Conservation (phyloP, 2,888 invertebrate species). For the Drymonia ruficornis region DNA sequence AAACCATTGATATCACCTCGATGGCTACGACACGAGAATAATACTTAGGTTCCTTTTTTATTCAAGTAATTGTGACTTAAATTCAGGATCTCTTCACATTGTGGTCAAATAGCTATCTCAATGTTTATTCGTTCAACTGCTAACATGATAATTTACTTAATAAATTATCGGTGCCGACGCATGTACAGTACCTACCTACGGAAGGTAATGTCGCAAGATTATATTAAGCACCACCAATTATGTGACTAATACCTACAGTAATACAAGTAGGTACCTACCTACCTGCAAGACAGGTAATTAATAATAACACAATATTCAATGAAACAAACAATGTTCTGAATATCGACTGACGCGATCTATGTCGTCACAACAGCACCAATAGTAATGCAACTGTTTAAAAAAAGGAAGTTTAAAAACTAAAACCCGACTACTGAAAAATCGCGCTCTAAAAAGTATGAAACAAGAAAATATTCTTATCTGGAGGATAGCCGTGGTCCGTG, state of each 20-base stretch:
- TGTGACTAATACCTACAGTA: slow-evolving; percentile 2
- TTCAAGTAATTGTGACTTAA: too few species aligned
- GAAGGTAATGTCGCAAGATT: not conserved
- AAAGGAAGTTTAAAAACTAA: too few species aligned
- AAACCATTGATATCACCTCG: too few species aligned
- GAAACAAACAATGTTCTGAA: slow-evolving; percentile 1
- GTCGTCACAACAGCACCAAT: not conserved
- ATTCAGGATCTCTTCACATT: too few species aligned
- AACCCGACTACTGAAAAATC: too few species aligned
- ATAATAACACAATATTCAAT: not conserved
- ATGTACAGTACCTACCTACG: not conserved
- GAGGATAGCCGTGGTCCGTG: too few species aligned
- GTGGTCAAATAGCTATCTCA: too few species aligned
- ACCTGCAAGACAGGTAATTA: not conserved
- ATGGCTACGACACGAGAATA: too few species aligned
- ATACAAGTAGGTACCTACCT: not conserved
- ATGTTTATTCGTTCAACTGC: not conserved
- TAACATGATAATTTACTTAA: not conserved
- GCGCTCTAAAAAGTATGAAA: too few species aligned
- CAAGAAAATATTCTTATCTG: too few species aligned
- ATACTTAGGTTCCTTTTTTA: too few species aligned
- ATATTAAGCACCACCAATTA: not conserved
- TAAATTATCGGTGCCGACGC: not conserved
- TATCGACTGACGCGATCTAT: not conserved
- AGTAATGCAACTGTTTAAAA: not conserved